These are phyloP conservation scores for Xiphorhynchus erythropygius DNA, from an alignment of 2,797 vertebrate genomes.

Conservation along the genomic window DNA sequence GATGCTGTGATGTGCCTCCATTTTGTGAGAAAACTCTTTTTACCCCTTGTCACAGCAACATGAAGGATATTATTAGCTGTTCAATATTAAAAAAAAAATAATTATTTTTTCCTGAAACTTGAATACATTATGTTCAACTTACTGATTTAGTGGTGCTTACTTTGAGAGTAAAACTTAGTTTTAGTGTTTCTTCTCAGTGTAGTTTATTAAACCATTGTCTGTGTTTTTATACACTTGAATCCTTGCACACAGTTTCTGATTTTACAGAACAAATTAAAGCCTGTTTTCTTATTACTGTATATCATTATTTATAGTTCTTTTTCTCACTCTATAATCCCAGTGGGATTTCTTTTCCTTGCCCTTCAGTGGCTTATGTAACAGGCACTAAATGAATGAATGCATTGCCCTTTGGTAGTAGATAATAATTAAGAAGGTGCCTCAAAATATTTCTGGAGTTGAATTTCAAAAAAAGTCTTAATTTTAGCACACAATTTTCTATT, in stretches of 20 bases:
- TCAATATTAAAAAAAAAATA: fast-evolving
- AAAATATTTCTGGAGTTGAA: background rate
- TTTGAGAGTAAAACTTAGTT: background rate
- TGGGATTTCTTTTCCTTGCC: background rate
- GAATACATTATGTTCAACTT: background rate
- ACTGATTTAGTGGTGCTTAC: background rate
- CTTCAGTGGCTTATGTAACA: background rate
- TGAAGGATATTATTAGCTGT: background rate
- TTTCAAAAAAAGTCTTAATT: slow-evolving; percentile 22
- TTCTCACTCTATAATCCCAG: background rate
- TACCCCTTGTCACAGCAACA: background rate
- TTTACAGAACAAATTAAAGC: background rate
- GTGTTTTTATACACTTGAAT: background rate
- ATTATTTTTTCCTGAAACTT: background rate
- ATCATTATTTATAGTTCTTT: background rate
- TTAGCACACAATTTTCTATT: slow-evolving; percentile 28
- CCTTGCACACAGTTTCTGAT: background rate
- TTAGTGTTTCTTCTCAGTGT: background rate
- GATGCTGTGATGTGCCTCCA: background rate
- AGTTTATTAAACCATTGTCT: background rate
- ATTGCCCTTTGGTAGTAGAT: background rate
- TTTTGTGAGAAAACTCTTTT: background rate
- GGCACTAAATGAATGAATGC: background rate
- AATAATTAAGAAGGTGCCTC: background rate
- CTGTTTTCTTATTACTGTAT: background rate